These are phyloP conservation scores for Rhorus exstirpatorius DNA, from an alignment of 2,888 invertebrate species.

Conservation along the genomic window DNA sequence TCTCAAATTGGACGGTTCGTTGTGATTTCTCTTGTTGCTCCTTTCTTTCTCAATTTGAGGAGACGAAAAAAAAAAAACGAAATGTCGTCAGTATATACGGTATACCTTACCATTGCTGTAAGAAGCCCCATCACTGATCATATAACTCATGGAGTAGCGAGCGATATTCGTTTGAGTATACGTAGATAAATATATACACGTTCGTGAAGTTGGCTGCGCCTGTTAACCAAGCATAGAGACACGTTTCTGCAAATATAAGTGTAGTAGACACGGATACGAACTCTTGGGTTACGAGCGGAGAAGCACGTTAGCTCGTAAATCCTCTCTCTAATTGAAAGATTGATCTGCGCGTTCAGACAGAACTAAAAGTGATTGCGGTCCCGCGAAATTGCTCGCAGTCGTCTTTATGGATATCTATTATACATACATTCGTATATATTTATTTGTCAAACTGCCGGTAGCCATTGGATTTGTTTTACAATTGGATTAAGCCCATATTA, in stretches of 20 bases:
- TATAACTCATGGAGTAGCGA: too few relatives aligned
- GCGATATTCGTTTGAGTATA: too few relatives aligned
- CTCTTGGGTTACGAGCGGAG: constrained; percentile 65
- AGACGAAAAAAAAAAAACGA: too few relatives aligned
- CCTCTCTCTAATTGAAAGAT: constrained; percentile 82
- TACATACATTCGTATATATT: background rate
- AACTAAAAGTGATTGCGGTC: constrained; percentile 77
- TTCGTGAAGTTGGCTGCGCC: constrained; percentile 5
- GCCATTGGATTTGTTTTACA: constrained; percentile 20
- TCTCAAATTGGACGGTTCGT: too few relatives aligned
- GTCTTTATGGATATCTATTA: constrained; percentile 54
- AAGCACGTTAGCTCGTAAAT: constrained; percentile 78
- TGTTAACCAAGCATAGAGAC: constrained; percentile 48
- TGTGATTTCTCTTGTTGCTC: too few relatives aligned
- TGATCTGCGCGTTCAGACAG: constrained; percentile 79
- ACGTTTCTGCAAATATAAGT: constrained; percentile 63
- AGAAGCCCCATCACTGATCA: too few relatives aligned
- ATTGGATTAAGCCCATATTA: constrained; percentile 3
- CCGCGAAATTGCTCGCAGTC: constrained; percentile 56
- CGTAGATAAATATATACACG: background rate
- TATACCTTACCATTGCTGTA: too few relatives aligned
- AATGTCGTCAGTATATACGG: too few relatives aligned
- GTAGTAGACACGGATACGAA: constrained; percentile 37
- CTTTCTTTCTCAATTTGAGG: too few relatives aligned
- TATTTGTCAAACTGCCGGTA: constrained; percentile 23